These are phyloP conservation scores for Macropodus opercularis DNA, from an alignment of 2,797 vertebrate genomes.

Conservation along the genomic window DNA sequence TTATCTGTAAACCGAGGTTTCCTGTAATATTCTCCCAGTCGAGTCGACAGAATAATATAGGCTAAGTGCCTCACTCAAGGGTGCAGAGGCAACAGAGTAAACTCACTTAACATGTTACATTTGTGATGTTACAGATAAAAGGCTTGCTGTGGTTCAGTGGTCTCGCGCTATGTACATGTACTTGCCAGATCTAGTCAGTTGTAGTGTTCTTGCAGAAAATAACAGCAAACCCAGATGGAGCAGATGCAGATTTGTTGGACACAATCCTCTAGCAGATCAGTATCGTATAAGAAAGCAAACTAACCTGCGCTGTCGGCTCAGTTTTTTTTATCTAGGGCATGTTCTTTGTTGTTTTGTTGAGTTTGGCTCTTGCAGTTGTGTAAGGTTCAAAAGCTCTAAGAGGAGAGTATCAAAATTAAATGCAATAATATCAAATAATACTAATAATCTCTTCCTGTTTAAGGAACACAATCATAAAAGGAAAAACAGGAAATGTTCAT, in stretches of 20 bases:
- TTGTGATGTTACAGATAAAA: conserved; percentile 59
- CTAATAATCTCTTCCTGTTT: conserved; percentile 64
- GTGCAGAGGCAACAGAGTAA: conserved; percentile 51
- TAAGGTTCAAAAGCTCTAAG: conserved; percentile 49
- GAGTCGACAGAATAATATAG: conserved; percentile 48
- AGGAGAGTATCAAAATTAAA: conserved; percentile 64
- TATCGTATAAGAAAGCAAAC: conserved; percentile 64
- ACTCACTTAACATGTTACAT: conserved; percentile 47
- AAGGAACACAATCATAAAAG: conserved; percentile 61
- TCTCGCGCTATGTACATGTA: conserved; percentile 39
- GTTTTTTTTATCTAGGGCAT: conserved; percentile 54
- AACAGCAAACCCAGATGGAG: conserved; percentile 71
- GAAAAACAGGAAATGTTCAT: conserved; percentile 61
- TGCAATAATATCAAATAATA: conserved; percentile 72
- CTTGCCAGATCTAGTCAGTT: conserved; percentile 56
- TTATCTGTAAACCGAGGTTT: conserved; percentile 14
- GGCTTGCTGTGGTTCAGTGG: conserved; percentile 42
- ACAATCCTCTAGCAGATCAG: conserved; percentile 53
- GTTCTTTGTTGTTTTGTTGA: conserved; percentile 37
- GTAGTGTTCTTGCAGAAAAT: conserved; percentile 42
- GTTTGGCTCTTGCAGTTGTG: conserved; percentile 47
- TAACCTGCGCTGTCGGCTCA: conserved; percentile 57
- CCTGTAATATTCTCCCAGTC: conserved; percentile 23
- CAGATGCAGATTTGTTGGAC: conserved; percentile 53
- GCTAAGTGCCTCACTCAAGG: conserved; percentile 57